Evolutionary conservation across 2,113 vertebrate species (phyloP).

Genomic region (Campylomormyrus numenius): DNA sequence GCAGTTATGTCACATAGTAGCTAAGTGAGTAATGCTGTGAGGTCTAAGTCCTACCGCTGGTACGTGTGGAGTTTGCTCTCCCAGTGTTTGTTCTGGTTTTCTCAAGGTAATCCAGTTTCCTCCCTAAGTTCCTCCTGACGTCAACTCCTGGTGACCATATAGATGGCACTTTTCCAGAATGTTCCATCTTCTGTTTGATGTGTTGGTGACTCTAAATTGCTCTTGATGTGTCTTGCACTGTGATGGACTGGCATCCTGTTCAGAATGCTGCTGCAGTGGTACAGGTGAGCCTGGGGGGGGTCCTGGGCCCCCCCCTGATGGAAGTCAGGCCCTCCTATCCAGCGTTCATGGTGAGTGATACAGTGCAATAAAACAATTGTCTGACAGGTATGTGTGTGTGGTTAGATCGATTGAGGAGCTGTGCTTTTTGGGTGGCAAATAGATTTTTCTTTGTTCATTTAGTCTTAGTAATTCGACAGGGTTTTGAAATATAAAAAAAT

Average conservation of each 20-base stretch:
- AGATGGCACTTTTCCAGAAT: background rate
- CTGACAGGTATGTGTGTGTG: background rate
- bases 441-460: background rate
- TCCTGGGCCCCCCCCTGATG: background rate
- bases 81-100: background rate
- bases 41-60: too few species aligned
- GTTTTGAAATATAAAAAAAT: background rate
- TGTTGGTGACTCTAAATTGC: background rate
- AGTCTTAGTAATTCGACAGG: background rate
- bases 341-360: background rate
- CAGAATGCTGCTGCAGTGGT: background rate
- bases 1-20: background rate
- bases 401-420: background rate
- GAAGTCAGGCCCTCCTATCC: background rate
- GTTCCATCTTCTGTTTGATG: background rate
- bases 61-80: background rate
- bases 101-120: background rate
- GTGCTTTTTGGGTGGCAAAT: background rate
- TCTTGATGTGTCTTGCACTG: background rate
- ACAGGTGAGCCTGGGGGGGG: background rate
- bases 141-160: background rate
- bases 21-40: background rate
- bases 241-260: background rate
- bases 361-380: background rate
- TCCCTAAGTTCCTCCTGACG: background rate